Base-by-base conservation (phyloP, 2,797 vertebrate genomes). In the Psittacula echo region DNA sequence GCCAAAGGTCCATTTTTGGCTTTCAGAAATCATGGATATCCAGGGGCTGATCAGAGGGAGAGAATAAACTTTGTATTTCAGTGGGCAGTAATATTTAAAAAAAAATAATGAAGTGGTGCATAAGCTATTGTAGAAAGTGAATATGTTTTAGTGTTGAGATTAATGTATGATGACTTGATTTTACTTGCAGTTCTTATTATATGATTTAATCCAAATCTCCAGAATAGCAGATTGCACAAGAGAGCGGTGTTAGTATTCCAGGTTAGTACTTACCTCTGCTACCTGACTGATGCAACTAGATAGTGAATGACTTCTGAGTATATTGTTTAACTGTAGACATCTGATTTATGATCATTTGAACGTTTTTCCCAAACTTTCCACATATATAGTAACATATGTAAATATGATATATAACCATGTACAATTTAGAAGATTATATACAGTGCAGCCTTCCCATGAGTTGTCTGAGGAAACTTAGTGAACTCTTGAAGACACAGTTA, bases 311-410 rank as follows among this genome's bases (percentile, higher is more conserved):
- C 45, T 87, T 77, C 61, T 82, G 89, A 90, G 64, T 70, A 13
- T n/a, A 47, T 61, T 75, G 85, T 94, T 85, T 45, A 77, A 74
- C 50, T 89, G 74, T 61, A 89, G 83, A 34, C 85, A 85, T 65
- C 82, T 91, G 4, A 4, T 88, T 94, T 95, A 75, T 70, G 51
- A 76, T 77, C 6, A 88, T 90, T 89, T 74, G 62, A 95, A 77
- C n/a, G 47, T 66, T 80, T 72, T 71, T 75, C 82, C 89, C 74
- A 39, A 73, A 48, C 27, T 88, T 80, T 84, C 81, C 62, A 21
- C 86, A 92, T 91, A 72, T 88, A 75, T 77, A 96, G 67, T 90
- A 95, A 91, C 48, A 85, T 90, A 77, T 97, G 91, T 98, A 96
- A 97, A 95, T 96, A 97, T 22, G 32, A 80, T 78, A 93, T 89